Evolutionary conservation across 1,140 invertebrate genomes (phyloP).

Genomic region (Lordiphosa stackelbergi): DNA sequence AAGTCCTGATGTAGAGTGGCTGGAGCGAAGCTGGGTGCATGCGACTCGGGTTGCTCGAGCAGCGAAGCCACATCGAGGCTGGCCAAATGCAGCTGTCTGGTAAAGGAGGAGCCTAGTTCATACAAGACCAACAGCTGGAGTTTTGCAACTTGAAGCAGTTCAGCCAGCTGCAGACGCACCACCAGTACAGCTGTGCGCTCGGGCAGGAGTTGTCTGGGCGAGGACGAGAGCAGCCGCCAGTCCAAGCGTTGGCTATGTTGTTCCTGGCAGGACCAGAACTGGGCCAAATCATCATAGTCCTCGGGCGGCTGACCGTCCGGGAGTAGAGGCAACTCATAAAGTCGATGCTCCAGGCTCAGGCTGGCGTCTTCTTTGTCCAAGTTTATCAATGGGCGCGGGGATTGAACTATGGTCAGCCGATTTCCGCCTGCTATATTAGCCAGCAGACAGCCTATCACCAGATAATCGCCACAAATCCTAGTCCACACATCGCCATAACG

Average conservation of each 20-base stretch:
- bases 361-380: background rate
- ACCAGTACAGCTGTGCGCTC: slow-evolving; percentile 49
- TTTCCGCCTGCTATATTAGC: slow-evolving; percentile 31
- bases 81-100: slow-evolving; percentile 37
- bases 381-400: slow-evolving; percentile 31
- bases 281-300: slow-evolving; percentile 44
- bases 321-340: slow-evolving; percentile 49
- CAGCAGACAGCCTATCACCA: slow-evolving; percentile 43
- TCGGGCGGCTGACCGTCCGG: slow-evolving; percentile 39
- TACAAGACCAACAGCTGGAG: slow-evolving; percentile 37
- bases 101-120: slow-evolving; percentile 13
- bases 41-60: slow-evolving; percentile 17
- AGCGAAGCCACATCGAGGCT: slow-evolving; percentile 29
- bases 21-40: slow-evolving; percentile 30
- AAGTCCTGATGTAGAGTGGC: slow-evolving; percentile 53
- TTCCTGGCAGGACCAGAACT: slow-evolving; percentile 59
- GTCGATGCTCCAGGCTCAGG: slow-evolving; percentile 28
- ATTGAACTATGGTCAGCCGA: slow-evolving; percentile 23
- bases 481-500: slow-evolving; percentile 60
- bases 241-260: slow-evolving; percentile 24
- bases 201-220: slow-evolving; percentile 18
- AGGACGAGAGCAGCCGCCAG: slow-evolving; percentile 19
- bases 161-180: slow-evolving; percentile 27
- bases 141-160: slow-evolving; percentile 30
- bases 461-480: slow-evolving; percentile 33